phyloP scores from a whole-genome alignment of 2,888 invertebrate genomes.

The Hemaris fuciformis region DNA sequence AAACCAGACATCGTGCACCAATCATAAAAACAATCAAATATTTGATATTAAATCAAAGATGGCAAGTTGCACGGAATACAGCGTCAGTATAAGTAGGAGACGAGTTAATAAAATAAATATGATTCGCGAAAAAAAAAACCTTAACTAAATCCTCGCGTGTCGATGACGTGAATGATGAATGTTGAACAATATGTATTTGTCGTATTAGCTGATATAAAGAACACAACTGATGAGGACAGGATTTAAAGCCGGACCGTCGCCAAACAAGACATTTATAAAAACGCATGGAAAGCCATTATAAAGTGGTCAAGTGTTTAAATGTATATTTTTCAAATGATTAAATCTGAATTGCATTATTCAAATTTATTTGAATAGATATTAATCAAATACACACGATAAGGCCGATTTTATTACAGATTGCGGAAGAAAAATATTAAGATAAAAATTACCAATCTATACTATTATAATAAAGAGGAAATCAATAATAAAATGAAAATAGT shows the following conservation, averaged over 20 bases:
- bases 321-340: constrained; percentile 13
- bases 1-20: constrained; percentile 5
- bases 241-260: constrained; percentile 30
- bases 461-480: too few relatives aligned
- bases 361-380: background rate
- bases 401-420: background rate
- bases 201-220: constrained; percentile 56
- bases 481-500: too few relatives aligned
- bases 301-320: constrained; percentile 14
- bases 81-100: constrained; percentile 49
- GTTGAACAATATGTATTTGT: constrained; percentile 62
- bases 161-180: constrained; percentile 73
- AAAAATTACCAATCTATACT: background rate
- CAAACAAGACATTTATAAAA: background rate
- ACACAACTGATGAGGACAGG: constrained; percentile 50
- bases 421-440: background rate
- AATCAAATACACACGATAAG: background rate
- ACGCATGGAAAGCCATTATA: background rate
- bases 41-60: constrained; percentile 49
- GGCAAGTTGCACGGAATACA: constrained; percentile 54
- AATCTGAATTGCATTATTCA: constrained; percentile 18
- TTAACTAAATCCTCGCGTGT: constrained; percentile 47
- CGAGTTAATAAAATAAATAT: constrained; percentile 65
- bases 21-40: constrained; percentile 16
- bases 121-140: constrained; percentile 47